These are phyloP conservation scores for Drosophila teissieri DNA, from an alignment of 1,140 invertebrate species.

Conservation along the genomic window DNA sequence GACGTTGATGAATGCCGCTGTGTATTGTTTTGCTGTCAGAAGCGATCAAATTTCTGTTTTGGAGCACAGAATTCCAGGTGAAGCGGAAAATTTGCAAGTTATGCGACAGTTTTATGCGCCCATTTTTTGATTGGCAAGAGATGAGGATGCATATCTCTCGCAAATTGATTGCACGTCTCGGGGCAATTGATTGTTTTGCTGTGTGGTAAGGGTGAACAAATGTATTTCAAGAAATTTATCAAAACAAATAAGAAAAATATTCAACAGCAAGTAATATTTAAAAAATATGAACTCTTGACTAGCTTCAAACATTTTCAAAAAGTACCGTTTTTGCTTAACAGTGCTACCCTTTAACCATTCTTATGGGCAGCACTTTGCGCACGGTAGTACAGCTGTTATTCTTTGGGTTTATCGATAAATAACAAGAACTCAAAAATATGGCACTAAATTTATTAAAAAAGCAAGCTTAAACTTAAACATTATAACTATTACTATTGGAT, in stretches of 20 bases:
- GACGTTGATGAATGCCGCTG: slow-evolving; percentile 79
- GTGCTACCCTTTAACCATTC: slow-evolving; percentile 1
- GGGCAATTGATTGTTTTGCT: background rate
- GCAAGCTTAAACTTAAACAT: background rate
- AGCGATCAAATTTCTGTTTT: slow-evolving; percentile 67
- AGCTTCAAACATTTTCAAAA: background rate
- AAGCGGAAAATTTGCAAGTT: slow-evolving; percentile 80
- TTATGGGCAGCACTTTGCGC: background rate
- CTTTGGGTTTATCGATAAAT: slow-evolving; percentile 31
- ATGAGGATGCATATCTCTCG: slow-evolving; percentile 1
- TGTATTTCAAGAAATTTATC: background rate
- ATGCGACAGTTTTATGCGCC: slow-evolving; percentile 64
- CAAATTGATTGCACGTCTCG: slow-evolving; percentile 45
- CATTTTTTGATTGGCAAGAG: slow-evolving; percentile 20
- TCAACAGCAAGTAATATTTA: no score
- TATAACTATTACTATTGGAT: background rate
- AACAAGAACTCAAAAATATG: background rate
- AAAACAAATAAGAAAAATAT: no score
- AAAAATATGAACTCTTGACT: no score
- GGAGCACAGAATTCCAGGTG: slow-evolving; percentile 65
- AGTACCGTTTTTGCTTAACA: background rate
- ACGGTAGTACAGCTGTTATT: slow-evolving; percentile 13
- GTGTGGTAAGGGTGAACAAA: background rate
- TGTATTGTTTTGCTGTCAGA: slow-evolving; percentile 79
- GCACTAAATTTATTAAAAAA: background rate